Evolutionary conservation across 2,888 invertebrate species (phyloP), one percentile per base, ranked within the genome.

Genomic region (Dicranocentrus wangi): DNA sequence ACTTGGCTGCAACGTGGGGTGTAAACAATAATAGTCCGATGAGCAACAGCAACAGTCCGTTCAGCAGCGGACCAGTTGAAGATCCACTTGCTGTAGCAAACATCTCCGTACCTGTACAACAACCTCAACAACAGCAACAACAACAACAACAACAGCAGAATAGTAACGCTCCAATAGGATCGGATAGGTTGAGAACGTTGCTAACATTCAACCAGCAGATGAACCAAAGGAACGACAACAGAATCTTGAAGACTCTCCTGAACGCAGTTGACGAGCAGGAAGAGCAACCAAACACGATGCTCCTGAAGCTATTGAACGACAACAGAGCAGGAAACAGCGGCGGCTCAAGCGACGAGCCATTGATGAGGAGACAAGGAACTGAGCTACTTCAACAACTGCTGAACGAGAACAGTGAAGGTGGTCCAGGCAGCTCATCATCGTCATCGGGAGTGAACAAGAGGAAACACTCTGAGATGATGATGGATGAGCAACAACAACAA

Each of bases 251-350:
- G 83, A 84, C 91, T 81, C 88, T 93, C 88, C 89, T 93, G 84
- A 93, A 93, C 87, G 92, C 92, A 87, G 92, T 91, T 73, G 93
- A 93, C 86, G 91, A 91, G 61, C 92, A 92, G 69, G 92, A 91
- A 65, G 91, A 73, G 55, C 58, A 60, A 32, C 76, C 65, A 42
- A 84, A 86, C 69, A 87, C 87, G 81, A 87, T 87, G 87, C 82
- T 87, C 63, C 68, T 87, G 27, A 86, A 85, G 71, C 79, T 87
- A 25, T 58, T 86, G 51, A 86, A 85, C 69, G 81, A 84, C 27
- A 81, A 83, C 21, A 60, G 63, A 19, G 23, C 68, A 19, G 19
- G 27, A 2, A 80, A 39, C 47, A 51, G 13, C 39, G 7, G 7
- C 19, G n/a, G n/a, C n/a, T 55, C 66, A 42, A 39, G 39, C 53